Evolutionary conservation across 2,113 vertebrate genomes (phyloP).

Genomic region (Tychaedon coryphoeus): DNA sequence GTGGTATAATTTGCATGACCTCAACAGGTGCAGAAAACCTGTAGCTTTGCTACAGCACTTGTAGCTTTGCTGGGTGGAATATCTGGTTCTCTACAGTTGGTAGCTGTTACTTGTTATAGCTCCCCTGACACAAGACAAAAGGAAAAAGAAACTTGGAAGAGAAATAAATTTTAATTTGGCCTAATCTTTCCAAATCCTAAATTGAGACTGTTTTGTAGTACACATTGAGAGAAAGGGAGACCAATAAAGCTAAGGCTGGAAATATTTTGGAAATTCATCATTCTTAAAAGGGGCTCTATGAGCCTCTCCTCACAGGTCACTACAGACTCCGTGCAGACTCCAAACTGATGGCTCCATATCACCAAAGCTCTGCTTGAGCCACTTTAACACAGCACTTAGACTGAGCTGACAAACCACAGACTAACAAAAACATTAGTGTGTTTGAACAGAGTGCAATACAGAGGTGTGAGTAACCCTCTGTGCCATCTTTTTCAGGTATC

Average conservation of each 20-base stretch:
- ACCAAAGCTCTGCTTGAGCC: slow-evolving; percentile 42
- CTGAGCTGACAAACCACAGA: slow-evolving; percentile 37
- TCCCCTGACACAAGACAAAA: background rate
- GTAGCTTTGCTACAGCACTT: background rate
- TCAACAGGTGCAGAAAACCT: slow-evolving; percentile 1
- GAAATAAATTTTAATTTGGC: slow-evolving; percentile 38
- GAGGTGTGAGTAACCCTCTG: slow-evolving; percentile 66
- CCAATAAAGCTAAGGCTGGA: background rate
- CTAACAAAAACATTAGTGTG: slow-evolving; percentile 72
- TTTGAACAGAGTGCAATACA: slow-evolving; percentile 44
- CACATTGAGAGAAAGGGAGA: background rate
- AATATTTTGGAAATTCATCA: background rate
- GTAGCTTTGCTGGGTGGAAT: background rate
- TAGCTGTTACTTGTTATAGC: background rate
- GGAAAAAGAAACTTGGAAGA: background rate
- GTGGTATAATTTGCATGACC: background rate
- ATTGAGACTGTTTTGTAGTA: background rate
- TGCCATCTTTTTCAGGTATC: background rate
- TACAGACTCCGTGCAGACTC: slow-evolving; percentile 25
- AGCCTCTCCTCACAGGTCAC: background rate
- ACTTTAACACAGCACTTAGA: slow-evolving; percentile 52
- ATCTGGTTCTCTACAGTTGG: background rate
- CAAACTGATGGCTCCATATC: slow-evolving; percentile 57
- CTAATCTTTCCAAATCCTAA: slow-evolving; percentile 40
- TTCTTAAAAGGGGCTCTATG: background rate